A percentile compares a stretch with the other conserved stretches of the same genome.
Conservation (phyloP, 2,797 vertebrate species). For the Lutjanus argentimaculatus region DNA sequence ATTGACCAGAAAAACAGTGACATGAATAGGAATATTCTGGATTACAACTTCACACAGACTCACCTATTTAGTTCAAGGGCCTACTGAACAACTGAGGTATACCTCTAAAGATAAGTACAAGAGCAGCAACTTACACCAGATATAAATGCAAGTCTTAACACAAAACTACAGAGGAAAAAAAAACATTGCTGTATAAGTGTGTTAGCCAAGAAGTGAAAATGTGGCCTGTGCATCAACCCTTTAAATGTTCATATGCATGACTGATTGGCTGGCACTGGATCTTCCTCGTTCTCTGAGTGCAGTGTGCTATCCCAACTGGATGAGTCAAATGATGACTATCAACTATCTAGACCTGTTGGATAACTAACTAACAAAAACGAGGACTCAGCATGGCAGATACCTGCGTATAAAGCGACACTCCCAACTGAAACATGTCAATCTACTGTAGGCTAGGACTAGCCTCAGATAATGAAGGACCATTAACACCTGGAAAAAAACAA, state of each 20-base stretch:
- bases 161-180: background rate
- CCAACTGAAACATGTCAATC: constrained; percentile 20
- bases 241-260: no score
- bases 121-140: no score
- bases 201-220: no score
- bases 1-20: no score
- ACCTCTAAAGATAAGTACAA: background rate
- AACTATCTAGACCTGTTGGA: constrained; percentile 1
- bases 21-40: no score
- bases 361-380: background rate
- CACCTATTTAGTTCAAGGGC: no score
- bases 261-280: no score
- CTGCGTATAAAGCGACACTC: constrained; percentile 39
- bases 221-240: no score
- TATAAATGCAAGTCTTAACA: background rate
- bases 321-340: background rate
- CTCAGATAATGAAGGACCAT: constrained; percentile 20
- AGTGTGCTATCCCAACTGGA: background rate
- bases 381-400: background rate
- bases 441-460: constrained; percentile 8
- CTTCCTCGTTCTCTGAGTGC: constrained; percentile 11
- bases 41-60: background rate
- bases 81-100: background rate
- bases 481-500: constrained; percentile 24
- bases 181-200: no score